These are phyloP conservation scores for Gymnogyps californianus DNA, from an alignment of 2,113 vertebrate species.

Conservation along the genomic window DNA sequence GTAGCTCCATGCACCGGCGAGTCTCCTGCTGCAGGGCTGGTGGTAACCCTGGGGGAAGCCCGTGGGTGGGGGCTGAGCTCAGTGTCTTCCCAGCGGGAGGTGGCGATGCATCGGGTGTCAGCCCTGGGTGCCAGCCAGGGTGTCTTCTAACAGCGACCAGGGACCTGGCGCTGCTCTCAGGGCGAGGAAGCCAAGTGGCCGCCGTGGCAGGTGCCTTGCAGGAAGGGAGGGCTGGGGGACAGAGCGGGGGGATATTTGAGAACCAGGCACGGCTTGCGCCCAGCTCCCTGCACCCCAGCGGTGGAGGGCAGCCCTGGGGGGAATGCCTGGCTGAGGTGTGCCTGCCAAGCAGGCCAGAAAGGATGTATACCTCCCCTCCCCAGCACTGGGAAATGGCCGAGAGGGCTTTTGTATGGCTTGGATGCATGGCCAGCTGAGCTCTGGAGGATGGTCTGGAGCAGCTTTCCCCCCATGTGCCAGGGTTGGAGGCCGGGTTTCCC, in stretches of 20 bases:
- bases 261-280: not conserved
- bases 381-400: accelerated
- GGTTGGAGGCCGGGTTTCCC: not conserved
- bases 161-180: not conserved
- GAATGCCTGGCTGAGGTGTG: not conserved
- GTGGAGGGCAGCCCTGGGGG: not conserved
- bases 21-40: not conserved
- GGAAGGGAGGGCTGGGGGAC: not conserved
- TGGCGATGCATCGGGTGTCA: slow-evolving; percentile 13
- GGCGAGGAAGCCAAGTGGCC: not conserved
- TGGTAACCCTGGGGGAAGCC: slow-evolving; percentile 13
- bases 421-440: not conserved
- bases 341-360: not conserved
- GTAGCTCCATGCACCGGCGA: accelerated
- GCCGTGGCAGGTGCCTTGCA: not conserved
- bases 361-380: not conserved
- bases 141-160: slow-evolving; percentile 32
- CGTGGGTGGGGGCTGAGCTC: not conserved
- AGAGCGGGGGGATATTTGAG: not conserved
- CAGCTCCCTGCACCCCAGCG: not conserved
- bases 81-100: not conserved
- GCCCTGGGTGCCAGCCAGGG: slow-evolving; percentile 52
- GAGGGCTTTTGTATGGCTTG: not conserved
- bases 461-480: accelerated
- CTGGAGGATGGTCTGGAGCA: not conserved